Evolutionary conservation across 2,797 vertebrate genomes (phyloP), one percentile per base, ranked within the genome.

Genomic region (Calcarius lapponicus): DNA sequence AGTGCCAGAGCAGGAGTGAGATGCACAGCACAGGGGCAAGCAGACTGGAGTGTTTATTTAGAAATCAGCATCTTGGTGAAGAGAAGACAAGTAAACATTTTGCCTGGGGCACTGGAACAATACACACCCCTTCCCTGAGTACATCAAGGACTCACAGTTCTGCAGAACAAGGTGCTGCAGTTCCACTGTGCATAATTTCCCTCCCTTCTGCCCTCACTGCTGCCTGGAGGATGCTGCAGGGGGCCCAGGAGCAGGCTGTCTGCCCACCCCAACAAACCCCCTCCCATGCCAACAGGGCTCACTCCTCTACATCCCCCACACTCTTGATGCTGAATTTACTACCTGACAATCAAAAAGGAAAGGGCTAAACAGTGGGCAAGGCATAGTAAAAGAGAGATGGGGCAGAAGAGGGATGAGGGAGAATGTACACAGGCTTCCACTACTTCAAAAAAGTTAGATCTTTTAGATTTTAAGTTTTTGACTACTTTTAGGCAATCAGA

Each of bases 301-400:
- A 36, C 42, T 91, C 96, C 76, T 34, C 29, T 17, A 79, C 72
- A 60, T 32, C 45, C 57, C 73, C 66, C 42, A 72, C 42, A 22
- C 43, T 90, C 90, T 89, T 91, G 87, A 86, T 26, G 88, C 85
- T 86, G 43, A 89, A 95, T 94, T 96, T 89, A 86, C 86, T 28
- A 61, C 60, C 60, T 91, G 78, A 69, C 66, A 73, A 70, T 80
- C 72, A 92, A 90, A 91, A 92, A 58, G 70, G 40, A 75, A 73
- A 75, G 42, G 62, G 43, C 20, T 47, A 34, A 82, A 86, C 58
- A 86, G 76, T 12, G 19, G 36, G 29, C 1, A 2, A 89, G 80
- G 32, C 10, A 7, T 0, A 56, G 29, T 16, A 69, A 51, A 75
- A 83, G 48, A 74, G 29, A 47, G 47, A 50, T 9, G 25, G 36